Evolutionary conservation across 1,140 invertebrate genomes (phyloP), one percentile per base, ranked within the genome.

Genomic region (Gonatopus flavifemur): DNA sequence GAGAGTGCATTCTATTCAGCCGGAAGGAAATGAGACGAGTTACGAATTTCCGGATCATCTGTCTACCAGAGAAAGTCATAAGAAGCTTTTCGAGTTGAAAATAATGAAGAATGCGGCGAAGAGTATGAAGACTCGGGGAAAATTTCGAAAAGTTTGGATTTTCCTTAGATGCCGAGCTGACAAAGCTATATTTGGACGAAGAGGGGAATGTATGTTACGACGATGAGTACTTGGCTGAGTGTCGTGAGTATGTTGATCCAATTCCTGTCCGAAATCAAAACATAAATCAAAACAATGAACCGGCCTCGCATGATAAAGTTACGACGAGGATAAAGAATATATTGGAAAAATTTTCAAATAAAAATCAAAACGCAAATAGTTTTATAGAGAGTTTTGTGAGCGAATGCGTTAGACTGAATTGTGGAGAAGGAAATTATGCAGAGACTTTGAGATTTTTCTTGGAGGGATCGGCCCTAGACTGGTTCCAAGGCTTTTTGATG

Each of bases 381-480:
- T 55, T 37, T 20, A 31, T 55, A 31, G 36, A 49, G 20, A 19
- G 49, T 9, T 55, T 55, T 28, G 33, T 55, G 22, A 35, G 31
- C 6, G 47, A 55, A 20, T 55, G 52, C 36, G 32, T n/a, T 30
- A 15, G 52, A n/a, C 16, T 55, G 13, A 31, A 37, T 19, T 21
- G 31, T 31, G 9, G 1, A 32, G 41, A 55, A 55, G 13, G 39
- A 38, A 55, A 45, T 15, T 49, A 44, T 31, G 13, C 52, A 12
- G 46, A 55, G 21, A 22, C 33, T 3, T 12, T 55, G 19, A 49
- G 41, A 40, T 44, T 55, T 22, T 55, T 55, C 25, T 24, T 55
- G 28, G 52, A 55, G 19, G 41, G 38, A 25, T n/a, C 44, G 0
- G 51, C 39, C 12, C 20, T 53, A 35, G 38, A 48, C 15, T 53